phyloP scores from a whole-genome alignment of 2,113 vertebrate genomes.

The Cryptoleucopteryx plumbea region DNA sequence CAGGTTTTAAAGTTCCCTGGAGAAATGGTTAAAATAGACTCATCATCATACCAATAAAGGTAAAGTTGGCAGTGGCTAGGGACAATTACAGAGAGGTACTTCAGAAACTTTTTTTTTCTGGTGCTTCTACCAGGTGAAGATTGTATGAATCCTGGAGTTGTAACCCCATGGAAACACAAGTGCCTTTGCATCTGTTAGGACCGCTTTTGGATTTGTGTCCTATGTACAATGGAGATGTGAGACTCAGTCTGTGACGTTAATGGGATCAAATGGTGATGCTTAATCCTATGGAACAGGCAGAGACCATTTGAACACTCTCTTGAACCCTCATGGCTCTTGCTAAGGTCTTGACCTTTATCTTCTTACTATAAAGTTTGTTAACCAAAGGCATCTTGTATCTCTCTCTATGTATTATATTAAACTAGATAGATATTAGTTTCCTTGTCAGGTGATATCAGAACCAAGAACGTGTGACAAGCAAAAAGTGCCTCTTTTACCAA shows the following conservation, averaged over 20 bases:
- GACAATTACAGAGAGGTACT: not conserved
- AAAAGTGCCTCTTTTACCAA: not conserved
- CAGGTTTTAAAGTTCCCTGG: not conserved
- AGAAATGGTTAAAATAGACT: not conserved
- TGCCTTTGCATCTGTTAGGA: not conserved
- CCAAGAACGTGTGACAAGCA: not conserved
- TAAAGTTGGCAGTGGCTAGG: not conserved
- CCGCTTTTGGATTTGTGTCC: not conserved
- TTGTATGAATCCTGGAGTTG: not conserved
- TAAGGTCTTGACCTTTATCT: not conserved
- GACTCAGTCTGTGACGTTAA: slow-evolving; percentile 1
- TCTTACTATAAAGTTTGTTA: not conserved
- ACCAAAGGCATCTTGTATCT: not conserved
- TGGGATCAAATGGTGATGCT: not conserved
- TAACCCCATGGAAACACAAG: not conserved
- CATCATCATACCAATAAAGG: not conserved
- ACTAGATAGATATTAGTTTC: not conserved
- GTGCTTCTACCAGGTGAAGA: not conserved
- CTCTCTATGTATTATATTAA: not conserved
- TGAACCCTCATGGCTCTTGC: not conserved
- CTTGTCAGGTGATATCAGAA: not conserved
- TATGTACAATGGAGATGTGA: not conserved
- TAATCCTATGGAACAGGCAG: slow-evolving; percentile 1
- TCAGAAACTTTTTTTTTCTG: not conserved
- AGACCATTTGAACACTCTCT: not conserved